Evolutionary conservation across 2,888 invertebrate species (phyloP).

Genomic region (Corbicula japonica): DNA sequence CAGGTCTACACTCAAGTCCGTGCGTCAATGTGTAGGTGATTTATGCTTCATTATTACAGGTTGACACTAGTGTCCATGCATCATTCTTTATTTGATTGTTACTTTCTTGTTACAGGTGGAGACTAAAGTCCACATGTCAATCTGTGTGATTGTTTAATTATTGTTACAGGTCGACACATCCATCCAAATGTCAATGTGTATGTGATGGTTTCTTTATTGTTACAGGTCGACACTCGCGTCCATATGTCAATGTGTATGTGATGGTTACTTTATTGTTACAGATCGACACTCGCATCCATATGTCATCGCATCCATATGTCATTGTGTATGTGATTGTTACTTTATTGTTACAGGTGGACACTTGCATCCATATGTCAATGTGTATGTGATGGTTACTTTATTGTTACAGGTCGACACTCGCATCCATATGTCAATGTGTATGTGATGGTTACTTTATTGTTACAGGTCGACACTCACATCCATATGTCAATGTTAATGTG

Average conservation of each 20-base stretch:
- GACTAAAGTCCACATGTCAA: neutral
- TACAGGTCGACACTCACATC: no score
- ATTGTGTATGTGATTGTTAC: neutral
- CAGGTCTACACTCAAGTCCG: neutral
- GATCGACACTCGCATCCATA: constrained; percentile 99
- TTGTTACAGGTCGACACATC: neutral
- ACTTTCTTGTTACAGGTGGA: neutral
- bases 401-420: constrained; percentile 98
- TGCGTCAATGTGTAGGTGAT: neutral
- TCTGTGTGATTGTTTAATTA: neutral
- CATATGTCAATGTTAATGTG: no score
- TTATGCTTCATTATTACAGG: neutral
- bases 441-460: no score
- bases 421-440: constrained; percentile 94
- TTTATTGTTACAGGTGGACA: constrained; percentile 91
- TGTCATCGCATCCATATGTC: no score
- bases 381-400: constrained; percentile 99
- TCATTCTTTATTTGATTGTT: no score
- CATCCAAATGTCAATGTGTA: neutral
- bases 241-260: neutral
- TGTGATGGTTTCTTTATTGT: neutral
- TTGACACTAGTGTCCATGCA: constrained; percentile 1
- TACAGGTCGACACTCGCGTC: neutral
- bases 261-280: neutral
- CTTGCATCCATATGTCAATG: constrained; percentile 99